phyloP scores from a whole-genome alignment of 2,113 vertebrate genomes.

The Narcine bancroftii region DNA sequence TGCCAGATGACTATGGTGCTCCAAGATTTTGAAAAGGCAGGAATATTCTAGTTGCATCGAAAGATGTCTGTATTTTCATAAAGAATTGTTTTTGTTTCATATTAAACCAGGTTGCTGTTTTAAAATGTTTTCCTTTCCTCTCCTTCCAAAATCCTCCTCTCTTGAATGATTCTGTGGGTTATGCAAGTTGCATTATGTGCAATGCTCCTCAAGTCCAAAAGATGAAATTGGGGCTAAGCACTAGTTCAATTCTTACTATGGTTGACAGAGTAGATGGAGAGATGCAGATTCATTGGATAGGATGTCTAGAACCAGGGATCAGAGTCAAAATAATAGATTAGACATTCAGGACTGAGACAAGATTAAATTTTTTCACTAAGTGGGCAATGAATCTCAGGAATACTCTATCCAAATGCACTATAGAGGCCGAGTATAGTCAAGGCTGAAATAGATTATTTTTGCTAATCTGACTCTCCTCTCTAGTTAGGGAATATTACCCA shows the following conservation, averaged over 20 bases:
- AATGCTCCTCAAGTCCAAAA: too few relatives aligned
- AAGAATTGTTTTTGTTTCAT: neutral
- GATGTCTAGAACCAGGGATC: too few relatives aligned
- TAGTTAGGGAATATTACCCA: neutral
- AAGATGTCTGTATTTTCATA: neutral
- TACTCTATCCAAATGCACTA: too few relatives aligned
- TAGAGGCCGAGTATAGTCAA: too few relatives aligned
- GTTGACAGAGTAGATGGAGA: too few relatives aligned
- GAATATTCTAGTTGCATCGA: neutral
- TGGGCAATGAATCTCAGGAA: too few relatives aligned
- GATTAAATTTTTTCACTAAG: too few relatives aligned
- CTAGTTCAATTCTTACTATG: neutral
- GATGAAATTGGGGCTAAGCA: neutral
- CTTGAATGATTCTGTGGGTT: neutral
- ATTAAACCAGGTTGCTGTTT: neutral
- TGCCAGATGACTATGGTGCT: conserved; percentile 97
- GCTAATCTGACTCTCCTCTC: neutral
- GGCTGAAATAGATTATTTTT: too few relatives aligned
- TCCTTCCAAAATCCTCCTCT: neutral
- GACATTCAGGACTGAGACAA: too few relatives aligned
- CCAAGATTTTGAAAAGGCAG: conserved; percentile 68
- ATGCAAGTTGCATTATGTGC: neutral
- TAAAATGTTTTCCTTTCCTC: too few relatives aligned
- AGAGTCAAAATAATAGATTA: too few relatives aligned
- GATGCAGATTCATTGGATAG: too few relatives aligned